Evolutionary conservation across 2,888 invertebrate genomes (phyloP), one percentile per base, ranked within the genome.

Genomic region (Pyrocoelia pectoralis): DNA sequence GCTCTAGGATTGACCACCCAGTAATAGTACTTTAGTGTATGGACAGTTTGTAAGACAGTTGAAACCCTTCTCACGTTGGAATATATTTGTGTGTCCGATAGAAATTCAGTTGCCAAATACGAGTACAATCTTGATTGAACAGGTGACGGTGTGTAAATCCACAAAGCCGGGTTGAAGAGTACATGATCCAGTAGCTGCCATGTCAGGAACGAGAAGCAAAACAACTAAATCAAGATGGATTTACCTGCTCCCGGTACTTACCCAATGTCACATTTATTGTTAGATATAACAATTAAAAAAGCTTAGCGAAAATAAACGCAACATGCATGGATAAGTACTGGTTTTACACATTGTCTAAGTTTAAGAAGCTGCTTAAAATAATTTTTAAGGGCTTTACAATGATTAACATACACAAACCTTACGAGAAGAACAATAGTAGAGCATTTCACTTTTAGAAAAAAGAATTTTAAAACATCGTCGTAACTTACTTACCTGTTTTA

Each of bases 131-230:
- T 87, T 48, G 95, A 94, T 82, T 98, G 98, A 6, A 98, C 98
- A 69, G 94, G 91, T 28, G 98, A 94, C 53, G 97, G 94, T 9
- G 98, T 96, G 84, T 98, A 95, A 77, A 99, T 98, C 99, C 99
- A 99, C 67, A 99, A 86, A 24, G 97, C 95, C 6, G 99, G 98
- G 87, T 99, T 99, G 89, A 99, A 99, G 71, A 99, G 89, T 64
- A 99, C 93, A 86, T 98, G 97, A 84, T 99, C 99, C 86, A 99
- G 88, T 74, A 99, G 89, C 93, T 99, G 97, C 91, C 92, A 93
- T 77, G 92, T 92, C 79, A 93, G 86, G 86, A 93, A 93, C 79
- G 93, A 92, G 88, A 93, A 92, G 87, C 92, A 93, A 87, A 93
- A 93, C 83, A 91, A 89, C 93, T 93, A 87, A 81, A 84, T 87